Conservation (phyloP, 64 coral and sea anemone species). For the Pocillopora verrucosa region DNA sequence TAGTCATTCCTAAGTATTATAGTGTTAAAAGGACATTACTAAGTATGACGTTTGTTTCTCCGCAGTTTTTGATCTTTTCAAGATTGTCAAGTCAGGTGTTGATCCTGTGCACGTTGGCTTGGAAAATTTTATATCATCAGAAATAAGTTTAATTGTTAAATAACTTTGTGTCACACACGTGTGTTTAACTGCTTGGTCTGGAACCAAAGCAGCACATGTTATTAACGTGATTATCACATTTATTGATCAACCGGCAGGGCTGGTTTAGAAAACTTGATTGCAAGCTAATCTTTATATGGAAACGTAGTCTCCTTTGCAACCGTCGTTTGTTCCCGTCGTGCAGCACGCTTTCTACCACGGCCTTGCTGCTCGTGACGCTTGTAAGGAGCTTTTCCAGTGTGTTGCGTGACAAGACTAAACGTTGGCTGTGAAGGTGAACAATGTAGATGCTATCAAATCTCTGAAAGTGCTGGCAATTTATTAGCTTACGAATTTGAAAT, state of each 20-base stretch:
- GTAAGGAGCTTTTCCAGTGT: too few relatives aligned
- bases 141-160: neutral
- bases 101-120: neutral
- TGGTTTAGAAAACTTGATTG: neutral
- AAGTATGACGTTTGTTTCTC: neutral
- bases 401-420: too few relatives aligned
- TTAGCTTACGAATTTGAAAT: too few relatives aligned
- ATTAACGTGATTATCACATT: neutral
- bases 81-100: neutral
- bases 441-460: too few relatives aligned
- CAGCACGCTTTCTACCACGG: too few relatives aligned
- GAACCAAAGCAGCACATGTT: constrained; percentile 4
- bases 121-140: neutral
- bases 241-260: constrained; percentile 24
- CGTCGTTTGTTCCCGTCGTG: too few relatives aligned
- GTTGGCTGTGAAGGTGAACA: too few relatives aligned
- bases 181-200: constrained; percentile 7
- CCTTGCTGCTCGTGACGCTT: too few relatives aligned
- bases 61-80: neutral
- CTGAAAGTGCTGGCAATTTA: too few relatives aligned
- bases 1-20: too few relatives aligned
- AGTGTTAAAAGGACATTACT: too few relatives aligned
- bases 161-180: neutral
- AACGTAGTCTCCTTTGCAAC: neutral
- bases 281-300: neutral